phyloP scores from a whole-genome alignment of 2,888 invertebrate genomes.

The Dichetophora obliterata region DNA sequence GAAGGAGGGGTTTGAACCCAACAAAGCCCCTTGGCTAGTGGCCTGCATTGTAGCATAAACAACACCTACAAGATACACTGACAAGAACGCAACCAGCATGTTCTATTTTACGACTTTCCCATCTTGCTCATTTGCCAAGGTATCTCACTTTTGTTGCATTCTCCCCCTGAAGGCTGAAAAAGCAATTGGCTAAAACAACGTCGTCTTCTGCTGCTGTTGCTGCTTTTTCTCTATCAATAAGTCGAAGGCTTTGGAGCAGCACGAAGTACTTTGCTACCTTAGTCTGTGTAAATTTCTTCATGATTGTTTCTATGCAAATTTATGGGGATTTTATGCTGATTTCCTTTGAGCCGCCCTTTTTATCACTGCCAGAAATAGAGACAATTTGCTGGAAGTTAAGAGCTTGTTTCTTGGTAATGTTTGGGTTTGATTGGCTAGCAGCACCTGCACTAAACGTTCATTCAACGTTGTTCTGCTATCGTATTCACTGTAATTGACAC shows the following conservation, averaged over 20 bases:
- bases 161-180: conserved; percentile 13
- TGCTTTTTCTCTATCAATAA: background rate
- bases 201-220: conserved; percentile 9
- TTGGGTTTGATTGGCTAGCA: too few species aligned
- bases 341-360: conserved; percentile 29
- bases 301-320: conserved; percentile 61
- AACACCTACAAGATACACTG: too few species aligned
- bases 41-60: too few species aligned
- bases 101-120: background rate
- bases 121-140: background rate
- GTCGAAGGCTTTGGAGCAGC: background rate
- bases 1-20: too few species aligned
- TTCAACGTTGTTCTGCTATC: too few species aligned
- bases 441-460: too few species aligned
- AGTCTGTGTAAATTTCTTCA: conserved; percentile 29
- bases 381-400: background rate
- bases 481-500: too few species aligned
- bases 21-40: too few species aligned
- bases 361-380: background rate
- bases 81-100: background rate
- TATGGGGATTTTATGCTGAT: conserved; percentile 58
- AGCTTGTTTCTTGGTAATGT: too few species aligned
- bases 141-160: conserved; percentile 19
- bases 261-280: background rate
- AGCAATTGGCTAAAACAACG: conserved; percentile 32